Base-by-base conservation (phyloP, 2,888 invertebrate genomes). In the Papilio elwesi region DNA sequence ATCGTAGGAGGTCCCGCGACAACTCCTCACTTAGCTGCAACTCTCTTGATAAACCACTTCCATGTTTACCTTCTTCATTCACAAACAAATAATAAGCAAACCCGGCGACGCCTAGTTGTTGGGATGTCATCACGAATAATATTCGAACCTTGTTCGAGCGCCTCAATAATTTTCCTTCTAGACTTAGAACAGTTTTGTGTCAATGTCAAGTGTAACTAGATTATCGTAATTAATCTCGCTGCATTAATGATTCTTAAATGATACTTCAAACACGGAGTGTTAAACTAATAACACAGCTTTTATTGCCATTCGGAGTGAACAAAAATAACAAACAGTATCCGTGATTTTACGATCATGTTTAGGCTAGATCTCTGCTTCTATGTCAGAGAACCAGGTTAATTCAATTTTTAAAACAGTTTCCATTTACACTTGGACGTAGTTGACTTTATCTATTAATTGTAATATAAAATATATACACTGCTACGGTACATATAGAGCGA, bases 191-290 rank as follows among this genome's bases (percentile, higher is more conserved):
- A 74, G 81, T 87, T 87, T 86, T 83, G 80, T 87, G 87, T 87
- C 91, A 91, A 89, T 90, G 91, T 91, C 91, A 92, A 89, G 89
- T 85, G 80, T 85, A 87, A 83, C 85, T 81, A 80, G 85, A 83
- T 80, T 83, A 79, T 79, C 78, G 77, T 76, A 81, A 78, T 78
- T 76, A 77, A 76, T 76, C 66, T 71, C 66, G 66, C 53, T 71
- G 68, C 76, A 74, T 53, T 67, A 74, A 69, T 71, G 48, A 67
- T 63, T 68, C 52, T 64, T 47, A 59, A 71, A 57, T 57, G 53
- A 11, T 63, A 26, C 47, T 68, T 65, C 63, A 68, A 52, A 64
- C 62, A 38, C 47, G 48, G 11, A 55, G 15, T 36, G 26, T 51
- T 68, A 16, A 48, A 63, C 26, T 62, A 71, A 67, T 53, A 62